Conservation (phyloP, 2,113 vertebrate species). For the Grantiella picta region DNA sequence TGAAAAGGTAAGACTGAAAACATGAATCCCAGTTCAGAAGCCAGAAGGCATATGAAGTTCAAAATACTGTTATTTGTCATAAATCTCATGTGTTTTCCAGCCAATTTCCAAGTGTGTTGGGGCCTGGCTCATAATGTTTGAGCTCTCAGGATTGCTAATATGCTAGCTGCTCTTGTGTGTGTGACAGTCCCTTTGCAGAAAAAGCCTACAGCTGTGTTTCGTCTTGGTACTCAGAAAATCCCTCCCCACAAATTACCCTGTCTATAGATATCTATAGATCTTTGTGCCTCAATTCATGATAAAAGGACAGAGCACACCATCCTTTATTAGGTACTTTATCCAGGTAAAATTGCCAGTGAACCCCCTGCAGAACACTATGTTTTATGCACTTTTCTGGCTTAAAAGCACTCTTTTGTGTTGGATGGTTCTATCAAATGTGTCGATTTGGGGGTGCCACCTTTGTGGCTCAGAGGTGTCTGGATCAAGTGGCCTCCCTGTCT, state of each 20-base stretch:
- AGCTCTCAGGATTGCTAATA: not conserved
- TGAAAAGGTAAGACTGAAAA: not conserved
- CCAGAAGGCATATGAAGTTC: not conserved
- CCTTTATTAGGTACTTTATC: not conserved
- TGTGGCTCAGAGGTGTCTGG: not conserved
- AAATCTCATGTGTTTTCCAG: slow-evolving; percentile 8
- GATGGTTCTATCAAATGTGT: not conserved
- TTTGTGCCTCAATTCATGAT: not conserved
- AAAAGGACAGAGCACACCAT: not conserved
- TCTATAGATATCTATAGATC: not conserved
- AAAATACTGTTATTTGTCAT: slow-evolving; percentile 13
- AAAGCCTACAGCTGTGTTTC: not conserved
- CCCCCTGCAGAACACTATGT: not conserved
- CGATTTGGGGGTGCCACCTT: not conserved
- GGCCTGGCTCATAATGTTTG: not conserved
- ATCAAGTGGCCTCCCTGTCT: not conserved
- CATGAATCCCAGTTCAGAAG: not conserved
- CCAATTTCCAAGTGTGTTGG: not conserved
- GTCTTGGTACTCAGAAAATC: not conserved
- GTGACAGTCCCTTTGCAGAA: not conserved
- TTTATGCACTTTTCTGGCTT: not conserved
- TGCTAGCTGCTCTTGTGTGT: not conserved
- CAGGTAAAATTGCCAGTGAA: not conserved
- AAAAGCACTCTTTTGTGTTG: not conserved
- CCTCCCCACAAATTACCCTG: not conserved